Percentiles rank a stretch among this genome's conserved stretches.
phyloP scores from a whole-genome alignment of 2,888 invertebrate genomes.

The Kuschelorhynchus macadamiae region DNA sequence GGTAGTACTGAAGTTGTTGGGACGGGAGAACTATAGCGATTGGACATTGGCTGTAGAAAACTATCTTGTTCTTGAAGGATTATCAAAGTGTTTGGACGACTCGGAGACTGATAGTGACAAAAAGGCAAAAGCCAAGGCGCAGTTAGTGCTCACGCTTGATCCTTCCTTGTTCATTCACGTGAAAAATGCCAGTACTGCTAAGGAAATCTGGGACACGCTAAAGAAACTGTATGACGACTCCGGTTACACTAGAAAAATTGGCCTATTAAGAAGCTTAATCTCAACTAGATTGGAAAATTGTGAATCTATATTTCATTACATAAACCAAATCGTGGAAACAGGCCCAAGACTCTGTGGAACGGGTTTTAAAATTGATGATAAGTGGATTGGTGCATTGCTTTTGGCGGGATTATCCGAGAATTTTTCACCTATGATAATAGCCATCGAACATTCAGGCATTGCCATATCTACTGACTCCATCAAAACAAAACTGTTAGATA shows the following conservation, averaged over 20 bases:
- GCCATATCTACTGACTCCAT: background rate
- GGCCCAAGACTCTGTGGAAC: slow-evolving; percentile 55
- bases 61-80: too few species aligned
- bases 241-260: slow-evolving; percentile 15
- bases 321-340: slow-evolving; percentile 58
- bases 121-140: slow-evolving; percentile 8
- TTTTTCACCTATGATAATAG: background rate
- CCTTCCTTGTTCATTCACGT: background rate
- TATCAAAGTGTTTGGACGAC: too few species aligned
- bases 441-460: background rate
- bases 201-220: slow-evolving; percentile 9
- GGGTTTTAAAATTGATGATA: slow-evolving; percentile 48
- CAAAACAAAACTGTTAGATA: background rate
- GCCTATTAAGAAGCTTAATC: slow-evolving; percentile 46
- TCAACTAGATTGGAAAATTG: slow-evolving; percentile 55
- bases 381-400: slow-evolving; percentile 39
- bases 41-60: too few species aligned
- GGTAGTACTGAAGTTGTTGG: too few species aligned
- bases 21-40: too few species aligned
- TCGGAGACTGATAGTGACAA: too few species aligned
- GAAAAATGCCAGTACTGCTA: slow-evolving; percentile 11
- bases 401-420: slow-evolving; percentile 24
- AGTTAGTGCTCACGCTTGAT: slow-evolving; percentile 13
- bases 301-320: slow-evolving; percentile 44
- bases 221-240: background rate